Percentiles rank a stretch among this genome's conserved stretches.
Evolutionary conservation across 2,888 invertebrate genomes (phyloP).

Genomic region (Mythimna pallens): DNA sequence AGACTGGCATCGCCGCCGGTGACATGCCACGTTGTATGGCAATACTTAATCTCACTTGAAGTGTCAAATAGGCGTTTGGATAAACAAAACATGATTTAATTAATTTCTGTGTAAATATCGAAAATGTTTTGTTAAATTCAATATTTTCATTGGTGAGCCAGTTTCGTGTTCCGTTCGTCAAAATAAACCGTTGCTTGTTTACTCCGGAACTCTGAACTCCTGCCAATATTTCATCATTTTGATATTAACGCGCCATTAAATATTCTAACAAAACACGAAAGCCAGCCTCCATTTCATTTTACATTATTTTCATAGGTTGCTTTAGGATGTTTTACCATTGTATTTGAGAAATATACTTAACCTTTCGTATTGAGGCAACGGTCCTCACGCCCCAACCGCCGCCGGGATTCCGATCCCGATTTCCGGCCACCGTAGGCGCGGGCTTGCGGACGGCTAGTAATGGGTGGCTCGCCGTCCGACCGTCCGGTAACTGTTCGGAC

Average conservation of each 20-base stretch:
- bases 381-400: too few species aligned
- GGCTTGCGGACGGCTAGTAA: too few species aligned
- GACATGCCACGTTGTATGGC: too few species aligned
- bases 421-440: too few species aligned
- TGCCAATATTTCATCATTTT: conserved; percentile 46
- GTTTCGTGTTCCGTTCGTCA: conserved; percentile 30
- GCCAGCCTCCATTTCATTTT: conserved; percentile 17
- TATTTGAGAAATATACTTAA: neutral
- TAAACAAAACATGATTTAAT: neutral
- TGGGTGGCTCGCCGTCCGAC: too few species aligned
- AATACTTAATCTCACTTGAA: too few species aligned
- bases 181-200: conserved; percentile 40
- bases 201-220: conserved; percentile 39
- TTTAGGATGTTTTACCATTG: neutral
- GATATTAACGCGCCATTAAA: conserved; percentile 38
- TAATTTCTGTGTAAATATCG: neutral
- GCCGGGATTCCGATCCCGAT: too few species aligned
- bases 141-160: conserved; percentile 24
- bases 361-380: too few species aligned
- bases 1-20: too few species aligned
- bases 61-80: too few species aligned
- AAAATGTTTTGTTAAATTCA: conserved; percentile 26
- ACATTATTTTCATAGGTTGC: conserved; percentile 17
- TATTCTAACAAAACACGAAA: conserved; percentile 33
- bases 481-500: too few species aligned